Conservation (phyloP, 2,113 vertebrate species). For the Silurus glanis region DNA sequence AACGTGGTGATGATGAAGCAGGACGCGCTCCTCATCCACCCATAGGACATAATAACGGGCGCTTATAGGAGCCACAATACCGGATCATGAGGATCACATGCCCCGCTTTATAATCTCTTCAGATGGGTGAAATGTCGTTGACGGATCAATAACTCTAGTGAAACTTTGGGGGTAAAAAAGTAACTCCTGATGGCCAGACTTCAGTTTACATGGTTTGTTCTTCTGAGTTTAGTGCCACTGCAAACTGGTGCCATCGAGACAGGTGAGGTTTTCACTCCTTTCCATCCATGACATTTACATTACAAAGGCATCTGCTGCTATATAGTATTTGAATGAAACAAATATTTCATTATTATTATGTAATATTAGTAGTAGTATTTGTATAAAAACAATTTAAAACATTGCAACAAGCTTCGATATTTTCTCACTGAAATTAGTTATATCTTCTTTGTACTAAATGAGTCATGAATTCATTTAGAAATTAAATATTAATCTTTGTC, state of each 20-base stretch:
- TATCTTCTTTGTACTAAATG: neutral
- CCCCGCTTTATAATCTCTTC: neutral
- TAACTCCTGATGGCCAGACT: constrained; percentile 43
- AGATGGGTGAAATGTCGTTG: neutral
- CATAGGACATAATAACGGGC: neutral
- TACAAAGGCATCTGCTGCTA: neutral
- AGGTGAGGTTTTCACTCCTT: constrained; percentile 52
- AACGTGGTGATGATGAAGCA: constrained; percentile 45
- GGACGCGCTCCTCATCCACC: neutral
- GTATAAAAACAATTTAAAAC: too few species aligned
- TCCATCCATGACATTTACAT: too few species aligned
- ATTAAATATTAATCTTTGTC: neutral
- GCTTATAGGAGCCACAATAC: neutral
- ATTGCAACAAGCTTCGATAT: neutral
- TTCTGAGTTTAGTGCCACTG: constrained; percentile 51
- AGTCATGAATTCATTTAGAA: neutral
- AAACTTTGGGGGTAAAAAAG: neutral
- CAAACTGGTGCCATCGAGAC: constrained; percentile 67
- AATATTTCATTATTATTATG: too few species aligned
- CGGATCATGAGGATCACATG: neutral
- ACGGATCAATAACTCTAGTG: neutral
- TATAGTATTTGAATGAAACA: neutral
- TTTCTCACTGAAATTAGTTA: neutral
- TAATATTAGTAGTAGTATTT: too few species aligned
- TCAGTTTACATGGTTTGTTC: constrained; percentile 56